Evolutionary conservation across 2,888 invertebrate genomes (phyloP).

Genomic region (Diaperis boleti): DNA sequence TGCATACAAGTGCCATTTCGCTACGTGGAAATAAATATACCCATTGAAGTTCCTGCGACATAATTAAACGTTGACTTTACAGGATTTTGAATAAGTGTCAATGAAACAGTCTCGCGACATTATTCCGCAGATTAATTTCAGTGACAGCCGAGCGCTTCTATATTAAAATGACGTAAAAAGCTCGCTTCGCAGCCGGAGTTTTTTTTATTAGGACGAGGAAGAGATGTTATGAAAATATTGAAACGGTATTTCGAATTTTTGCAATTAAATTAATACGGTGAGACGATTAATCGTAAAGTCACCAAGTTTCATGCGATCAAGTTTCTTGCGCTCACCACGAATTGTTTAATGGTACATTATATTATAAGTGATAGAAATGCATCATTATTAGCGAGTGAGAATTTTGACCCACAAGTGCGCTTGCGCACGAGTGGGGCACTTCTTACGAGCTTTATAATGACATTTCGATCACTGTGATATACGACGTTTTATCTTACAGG

Average conservation of each 20-base stretch:
- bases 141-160: neutral
- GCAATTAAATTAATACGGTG: conserved; percentile 26
- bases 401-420: too few species aligned
- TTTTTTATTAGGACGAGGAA: conserved; percentile 22
- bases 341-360: too few species aligned
- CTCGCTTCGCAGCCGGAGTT: conserved; percentile 15
- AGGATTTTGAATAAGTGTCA: conserved; percentile 1
- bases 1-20: neutral
- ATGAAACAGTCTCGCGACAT: conserved; percentile 4
- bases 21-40: conserved; percentile 5
- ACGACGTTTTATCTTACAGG: too few species aligned
- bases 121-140: conserved; percentile 20
- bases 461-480: too few species aligned
- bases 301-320: too few species aligned
- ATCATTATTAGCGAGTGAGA: too few species aligned
- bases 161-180: conserved; percentile 29
- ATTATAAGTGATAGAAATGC: too few species aligned
- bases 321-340: too few species aligned
- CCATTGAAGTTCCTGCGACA: conserved; percentile 5
- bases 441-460: too few species aligned
- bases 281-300: too few species aligned
- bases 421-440: too few species aligned
- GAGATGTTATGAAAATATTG: conserved; percentile 7
- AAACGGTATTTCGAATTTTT: conserved; percentile 8
- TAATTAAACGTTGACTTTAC: conserved; percentile 6